A percentile compares a stretch with the other conserved stretches of the same genome.
phyloP scores from a whole-genome alignment of 2,797 vertebrate genomes.

The Coregonus ussuriensis region DNA sequence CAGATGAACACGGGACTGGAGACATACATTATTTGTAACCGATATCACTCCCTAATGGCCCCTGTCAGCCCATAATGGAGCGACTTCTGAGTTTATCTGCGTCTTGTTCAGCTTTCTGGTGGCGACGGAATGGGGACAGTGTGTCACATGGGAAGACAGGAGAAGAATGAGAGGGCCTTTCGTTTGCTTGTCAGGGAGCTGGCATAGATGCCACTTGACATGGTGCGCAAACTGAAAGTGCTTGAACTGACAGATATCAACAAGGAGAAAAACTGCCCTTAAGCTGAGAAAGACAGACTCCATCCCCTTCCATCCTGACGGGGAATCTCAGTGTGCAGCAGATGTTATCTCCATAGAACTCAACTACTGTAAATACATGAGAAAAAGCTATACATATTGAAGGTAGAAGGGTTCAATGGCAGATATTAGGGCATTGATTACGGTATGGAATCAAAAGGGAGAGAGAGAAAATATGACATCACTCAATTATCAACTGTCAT shows the following conservation, averaged over 20 bases:
- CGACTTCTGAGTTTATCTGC: slow-evolving; percentile 73
- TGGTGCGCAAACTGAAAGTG: slow-evolving; percentile 59
- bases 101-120: slow-evolving; percentile 72
- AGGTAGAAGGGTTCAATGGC: too few relatives aligned
- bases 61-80: slow-evolving; percentile 77
- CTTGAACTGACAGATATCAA: slow-evolving; percentile 58
- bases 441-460: neutral
- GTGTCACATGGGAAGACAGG: slow-evolving; percentile 75
- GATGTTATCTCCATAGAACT: neutral
- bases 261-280: slow-evolving; percentile 54
- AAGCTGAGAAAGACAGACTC: slow-evolving; percentile 35
- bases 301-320: slow-evolving; percentile 25
- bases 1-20: slow-evolving; percentile 65
- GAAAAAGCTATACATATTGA: too few relatives aligned
- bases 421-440: neutral
- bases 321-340: neutral
- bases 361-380: neutral
- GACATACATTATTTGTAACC: slow-evolving; percentile 82
- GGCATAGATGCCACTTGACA: slow-evolving; percentile 53
- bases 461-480: slow-evolving; percentile 7
- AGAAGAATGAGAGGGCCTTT: slow-evolving; percentile 73
- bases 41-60: slow-evolving; percentile 79
- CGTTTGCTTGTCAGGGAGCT: slow-evolving; percentile 64
- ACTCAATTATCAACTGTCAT: slow-evolving; percentile 5
- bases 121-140: slow-evolving; percentile 80